Evolutionary conservation across 2,888 invertebrate genomes (phyloP), one percentile per base, ranked within the genome.

Genomic region (Elysia crispata): DNA sequence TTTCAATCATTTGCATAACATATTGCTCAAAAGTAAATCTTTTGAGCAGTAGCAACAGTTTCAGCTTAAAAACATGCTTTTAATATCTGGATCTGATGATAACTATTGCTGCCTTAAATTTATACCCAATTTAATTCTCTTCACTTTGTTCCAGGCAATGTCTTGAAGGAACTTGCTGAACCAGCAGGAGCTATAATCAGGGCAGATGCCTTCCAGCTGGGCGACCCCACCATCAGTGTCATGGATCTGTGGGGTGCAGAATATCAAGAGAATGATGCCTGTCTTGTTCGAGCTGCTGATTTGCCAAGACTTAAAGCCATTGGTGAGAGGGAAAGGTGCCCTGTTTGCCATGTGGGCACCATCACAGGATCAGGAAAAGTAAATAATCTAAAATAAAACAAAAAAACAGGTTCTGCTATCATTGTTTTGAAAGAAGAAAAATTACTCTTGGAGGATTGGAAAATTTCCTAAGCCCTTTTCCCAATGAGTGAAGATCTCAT

Each of bases 201-300:
- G 89, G 95, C 96, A 0, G 95, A 95, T 82, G 94, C 95, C 89
- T 92, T 92, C 83, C 95, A 96, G 84, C 93, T 99, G 41, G 99
- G 98, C 0, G 99, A 99, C 93, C 96, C 97, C 0, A 98, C 98
- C 1, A 95, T 99, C 77, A 97, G 96, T 77, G 95, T 96, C 0
- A 92, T 98, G 81, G 99, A 99, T 90, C 93, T 99, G 1, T 99
- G 99, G 99, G 98, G 98, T 0, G 99, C 99, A 0, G 99, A 99
- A 92, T 99, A 98, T 91, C 98, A 98, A 87, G 98, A 98, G 92
- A 98, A 96, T 87, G 95, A 98, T 90, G 99, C 98, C 0, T 93
- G 98, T 83, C 93, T 99, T 1, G 96, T 97, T 25, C 77, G 84
- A 33, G 94, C 95, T 60, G 85, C 95, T 83, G 94, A 96, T 89